phyloP scores from a whole-genome alignment of 2,888 invertebrate genomes.

The Chaetogeoica ovagalla region DNA sequence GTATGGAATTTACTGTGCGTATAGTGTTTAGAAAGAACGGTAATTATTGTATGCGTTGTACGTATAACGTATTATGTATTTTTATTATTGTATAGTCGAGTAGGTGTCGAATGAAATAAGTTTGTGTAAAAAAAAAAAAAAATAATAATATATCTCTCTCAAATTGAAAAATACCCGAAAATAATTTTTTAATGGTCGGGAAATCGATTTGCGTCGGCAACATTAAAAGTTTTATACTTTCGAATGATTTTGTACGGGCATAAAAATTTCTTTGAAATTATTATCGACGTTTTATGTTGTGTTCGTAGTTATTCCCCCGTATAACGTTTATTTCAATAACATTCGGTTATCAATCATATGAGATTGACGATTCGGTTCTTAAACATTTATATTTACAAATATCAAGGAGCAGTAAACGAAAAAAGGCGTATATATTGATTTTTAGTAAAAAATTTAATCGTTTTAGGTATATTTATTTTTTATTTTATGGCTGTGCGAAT shows the following conservation, averaged over 20 bases:
- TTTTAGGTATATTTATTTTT: not conserved
- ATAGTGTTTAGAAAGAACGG: no score
- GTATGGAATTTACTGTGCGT: no score
- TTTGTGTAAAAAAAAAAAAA: not conserved
- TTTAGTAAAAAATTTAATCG: not conserved
- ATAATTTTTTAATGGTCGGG: not conserved
- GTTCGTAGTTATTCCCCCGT: not conserved
- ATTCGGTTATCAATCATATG: not conserved
- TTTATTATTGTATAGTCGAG: no score
- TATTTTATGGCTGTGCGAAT: not conserved
- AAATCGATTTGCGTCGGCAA: not conserved
- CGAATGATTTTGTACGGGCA: not conserved
- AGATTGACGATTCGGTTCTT: not conserved
- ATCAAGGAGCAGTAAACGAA: not conserved
- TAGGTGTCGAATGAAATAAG: not conserved
- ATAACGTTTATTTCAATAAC: not conserved
- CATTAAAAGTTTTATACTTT: not conserved
- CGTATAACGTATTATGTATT: no score
- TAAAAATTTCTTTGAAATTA: not conserved
- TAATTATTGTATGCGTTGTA: no score
- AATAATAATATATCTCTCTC: not conserved
- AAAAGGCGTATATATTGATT: not conserved
- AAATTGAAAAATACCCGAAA: no score
- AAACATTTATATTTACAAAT: constrained; percentile 2
- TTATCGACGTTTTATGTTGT: not conserved